Percentiles rank a stretch among this genome's conserved stretches.
These are phyloP conservation scores for Coccyzus lansbergi DNA, from an alignment of 2,797 vertebrate genomes.

Conservation along the genomic window DNA sequence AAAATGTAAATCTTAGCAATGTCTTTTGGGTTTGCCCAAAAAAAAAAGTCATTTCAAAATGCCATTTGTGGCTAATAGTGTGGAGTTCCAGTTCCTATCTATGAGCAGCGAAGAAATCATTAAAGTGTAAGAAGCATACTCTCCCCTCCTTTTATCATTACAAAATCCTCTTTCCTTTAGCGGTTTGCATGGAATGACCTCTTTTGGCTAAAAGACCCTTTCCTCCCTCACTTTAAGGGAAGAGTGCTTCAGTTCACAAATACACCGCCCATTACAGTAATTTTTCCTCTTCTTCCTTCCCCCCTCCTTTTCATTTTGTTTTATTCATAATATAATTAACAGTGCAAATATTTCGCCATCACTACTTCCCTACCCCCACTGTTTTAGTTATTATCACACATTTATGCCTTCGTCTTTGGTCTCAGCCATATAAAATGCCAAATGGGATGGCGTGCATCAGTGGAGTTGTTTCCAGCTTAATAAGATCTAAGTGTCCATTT, in stretches of 20 bases:
- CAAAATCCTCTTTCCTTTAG: slow-evolving; percentile 66
- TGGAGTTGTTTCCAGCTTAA: slow-evolving; percentile 42
- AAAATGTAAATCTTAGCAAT: slow-evolving; percentile 99
- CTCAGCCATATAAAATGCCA: slow-evolving; percentile 3
- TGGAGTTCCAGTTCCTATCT: slow-evolving; percentile 80
- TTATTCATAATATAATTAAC: slow-evolving; percentile 15
- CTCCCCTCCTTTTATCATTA: slow-evolving; percentile 74
- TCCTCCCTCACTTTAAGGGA: background rate
- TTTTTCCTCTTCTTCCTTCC: background rate
- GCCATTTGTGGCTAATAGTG: slow-evolving; percentile 92
- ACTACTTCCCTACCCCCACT: background rate
- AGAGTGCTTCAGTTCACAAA: slow-evolving; percentile 2
- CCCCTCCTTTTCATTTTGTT: background rate
- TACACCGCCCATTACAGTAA: background rate
- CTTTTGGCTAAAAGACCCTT: slow-evolving; percentile 6
- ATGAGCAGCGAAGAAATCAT: slow-evolving; percentile 82
- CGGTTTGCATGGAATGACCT: slow-evolving; percentile 63
- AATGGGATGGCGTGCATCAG: background rate
- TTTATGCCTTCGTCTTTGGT: background rate
- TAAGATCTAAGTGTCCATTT: slow-evolving; percentile 46
- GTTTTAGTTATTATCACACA: background rate
- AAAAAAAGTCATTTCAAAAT: slow-evolving; percentile 96
- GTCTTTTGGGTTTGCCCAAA: slow-evolving; percentile 92
- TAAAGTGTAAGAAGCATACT: slow-evolving; percentile 78
- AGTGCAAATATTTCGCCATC: background rate